These are phyloP conservation scores for Chelonia mydas DNA, from an alignment of 2,797 vertebrate genomes.

Conservation along the genomic window DNA sequence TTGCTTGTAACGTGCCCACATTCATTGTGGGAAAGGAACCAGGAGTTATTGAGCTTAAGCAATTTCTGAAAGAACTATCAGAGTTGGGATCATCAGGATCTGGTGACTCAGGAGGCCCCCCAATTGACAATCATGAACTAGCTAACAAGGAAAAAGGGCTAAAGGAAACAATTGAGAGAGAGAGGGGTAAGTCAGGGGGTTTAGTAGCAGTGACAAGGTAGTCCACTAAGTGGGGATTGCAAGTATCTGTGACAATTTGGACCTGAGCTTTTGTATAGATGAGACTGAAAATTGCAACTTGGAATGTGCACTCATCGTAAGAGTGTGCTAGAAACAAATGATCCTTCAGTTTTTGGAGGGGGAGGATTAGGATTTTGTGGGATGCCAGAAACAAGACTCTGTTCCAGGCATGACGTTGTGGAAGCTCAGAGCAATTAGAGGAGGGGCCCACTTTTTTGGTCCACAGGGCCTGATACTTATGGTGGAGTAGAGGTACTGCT, in stretches of 20 bases:
- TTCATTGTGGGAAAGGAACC: neutral
- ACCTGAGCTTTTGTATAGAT: neutral
- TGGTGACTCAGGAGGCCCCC: neutral
- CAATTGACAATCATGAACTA: neutral
- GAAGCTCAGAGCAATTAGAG: neutral
- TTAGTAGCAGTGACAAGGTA: neutral
- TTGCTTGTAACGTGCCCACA: neutral
- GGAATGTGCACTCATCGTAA: neutral
- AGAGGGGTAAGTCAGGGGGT: neutral
- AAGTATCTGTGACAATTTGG: neutral
- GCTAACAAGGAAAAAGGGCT: conserved; percentile 3
- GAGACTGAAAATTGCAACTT: neutral
- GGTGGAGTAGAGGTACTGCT: neutral
- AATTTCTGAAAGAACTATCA: neutral
- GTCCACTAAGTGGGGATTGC: neutral
- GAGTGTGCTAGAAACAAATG: fast-evolving
- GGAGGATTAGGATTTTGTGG: neutral
- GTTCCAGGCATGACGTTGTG: neutral
- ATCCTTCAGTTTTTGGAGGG: neutral
- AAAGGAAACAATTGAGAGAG: conserved; percentile 5
- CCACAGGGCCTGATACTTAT: fast-evolving
- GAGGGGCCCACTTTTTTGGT: fast-evolving
- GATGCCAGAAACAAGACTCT: neutral
- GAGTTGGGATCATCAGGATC: neutral
- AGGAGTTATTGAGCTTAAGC: neutral